phyloP scores from a whole-genome alignment of 1,140 invertebrate genomes.

The Anadara kagoshimensis region DNA sequence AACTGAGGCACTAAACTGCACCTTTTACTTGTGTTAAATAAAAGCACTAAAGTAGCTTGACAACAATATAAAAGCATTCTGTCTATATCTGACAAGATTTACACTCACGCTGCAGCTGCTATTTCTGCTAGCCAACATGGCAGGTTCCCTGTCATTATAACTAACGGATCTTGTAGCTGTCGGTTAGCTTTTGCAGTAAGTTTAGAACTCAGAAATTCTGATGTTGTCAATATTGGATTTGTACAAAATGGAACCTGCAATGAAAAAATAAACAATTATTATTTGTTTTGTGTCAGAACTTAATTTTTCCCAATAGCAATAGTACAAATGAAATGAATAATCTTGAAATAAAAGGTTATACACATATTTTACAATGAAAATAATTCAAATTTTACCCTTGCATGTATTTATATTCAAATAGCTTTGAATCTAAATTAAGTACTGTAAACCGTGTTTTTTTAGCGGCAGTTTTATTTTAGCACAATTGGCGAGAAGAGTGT shows the following conservation, averaged over 20 bases:
- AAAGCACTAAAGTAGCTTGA: too few species aligned
- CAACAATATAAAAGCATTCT: background rate
- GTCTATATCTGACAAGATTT: background rate
- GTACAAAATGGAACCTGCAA: slow-evolving; percentile 60
- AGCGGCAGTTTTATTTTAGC: too few species aligned
- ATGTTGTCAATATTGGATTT: slow-evolving; percentile 66
- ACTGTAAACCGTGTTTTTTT: too few species aligned
- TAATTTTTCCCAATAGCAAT: background rate
- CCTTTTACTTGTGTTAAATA: too few species aligned
- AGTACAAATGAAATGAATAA: too few species aligned
- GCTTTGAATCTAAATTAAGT: too few species aligned
- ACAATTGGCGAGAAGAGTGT: too few species aligned
- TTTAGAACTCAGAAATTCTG: slow-evolving; percentile 85
- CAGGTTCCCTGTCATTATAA: slow-evolving; percentile 98
- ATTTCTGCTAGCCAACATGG: slow-evolving; percentile 97
- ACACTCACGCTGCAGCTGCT: slow-evolving; percentile 86
- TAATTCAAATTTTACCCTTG: too few species aligned
- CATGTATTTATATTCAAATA: too few species aligned
- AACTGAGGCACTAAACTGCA: too few species aligned
- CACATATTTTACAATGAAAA: background rate
- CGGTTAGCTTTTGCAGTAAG: slow-evolving; percentile 95
- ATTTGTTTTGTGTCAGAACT: background rate
- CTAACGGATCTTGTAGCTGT: slow-evolving; percentile 96
- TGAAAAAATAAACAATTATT: background rate
- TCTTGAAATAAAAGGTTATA: background rate